Evolutionary conservation across 2,113 vertebrate species (phyloP).

Genomic region (Corythornis cristatus): DNA sequence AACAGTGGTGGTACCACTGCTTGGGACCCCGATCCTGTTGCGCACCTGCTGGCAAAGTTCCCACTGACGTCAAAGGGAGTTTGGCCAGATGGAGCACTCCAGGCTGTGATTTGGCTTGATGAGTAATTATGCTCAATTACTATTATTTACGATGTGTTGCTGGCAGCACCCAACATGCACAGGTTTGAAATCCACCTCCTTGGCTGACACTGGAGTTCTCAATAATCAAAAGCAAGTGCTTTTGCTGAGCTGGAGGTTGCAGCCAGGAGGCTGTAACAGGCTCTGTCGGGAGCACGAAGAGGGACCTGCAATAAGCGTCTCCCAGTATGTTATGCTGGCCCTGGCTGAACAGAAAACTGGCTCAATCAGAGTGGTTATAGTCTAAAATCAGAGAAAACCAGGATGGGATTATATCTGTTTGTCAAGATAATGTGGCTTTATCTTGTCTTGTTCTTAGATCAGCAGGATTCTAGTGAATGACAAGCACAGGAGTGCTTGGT

Average conservation of each 20-base stretch:
- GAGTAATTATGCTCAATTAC: slow-evolving; percentile 56
- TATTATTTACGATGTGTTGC: slow-evolving; percentile 57
- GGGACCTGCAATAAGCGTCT: neutral
- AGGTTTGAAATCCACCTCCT: slow-evolving; percentile 46
- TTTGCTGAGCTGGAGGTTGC: neutral
- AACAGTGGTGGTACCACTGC: fast-evolving
- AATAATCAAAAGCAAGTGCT: slow-evolving; percentile 7
- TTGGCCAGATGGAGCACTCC: slow-evolving; percentile 39
- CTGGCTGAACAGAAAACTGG: neutral
- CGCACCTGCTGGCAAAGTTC: slow-evolving; percentile 11
- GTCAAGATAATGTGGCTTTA: neutral
- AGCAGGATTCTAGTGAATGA: neutral
- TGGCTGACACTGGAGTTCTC: slow-evolving; percentile 22
- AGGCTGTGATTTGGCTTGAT: slow-evolving; percentile 39
- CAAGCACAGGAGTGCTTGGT: neutral
- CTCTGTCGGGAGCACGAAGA: fast-evolving
- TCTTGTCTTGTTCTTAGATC: neutral
- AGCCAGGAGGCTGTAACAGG: neutral
- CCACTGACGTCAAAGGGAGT: neutral
- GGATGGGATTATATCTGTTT: neutral
- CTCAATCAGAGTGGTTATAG: neutral
- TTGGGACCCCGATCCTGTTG: neutral
- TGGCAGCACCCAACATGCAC: slow-evolving; percentile 11
- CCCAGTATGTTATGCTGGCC: neutral
- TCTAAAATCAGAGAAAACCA: neutral